Evolutionary conservation across 1,140 invertebrate genomes (phyloP).

Genomic region (Lepidurus apus): DNA sequence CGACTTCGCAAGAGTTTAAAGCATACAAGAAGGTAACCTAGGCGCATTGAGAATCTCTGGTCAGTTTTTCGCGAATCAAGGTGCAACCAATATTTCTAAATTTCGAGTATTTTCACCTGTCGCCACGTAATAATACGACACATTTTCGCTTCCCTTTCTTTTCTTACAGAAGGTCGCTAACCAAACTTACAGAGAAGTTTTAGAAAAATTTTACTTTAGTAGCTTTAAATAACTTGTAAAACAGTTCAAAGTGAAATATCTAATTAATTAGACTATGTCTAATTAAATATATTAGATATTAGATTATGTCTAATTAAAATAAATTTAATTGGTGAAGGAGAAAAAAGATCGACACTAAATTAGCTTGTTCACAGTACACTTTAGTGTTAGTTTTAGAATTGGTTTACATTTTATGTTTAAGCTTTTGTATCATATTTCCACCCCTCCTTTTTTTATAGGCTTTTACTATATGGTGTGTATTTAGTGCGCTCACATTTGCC

Average conservation of each 20-base stretch:
- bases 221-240: too few species aligned
- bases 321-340: too few species aligned
- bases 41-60: slow-evolving; percentile 25
- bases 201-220: background rate
- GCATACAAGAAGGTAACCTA: slow-evolving; percentile 28
- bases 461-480: slow-evolving; percentile 6
- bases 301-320: too few species aligned
- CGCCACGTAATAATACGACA: too few species aligned
- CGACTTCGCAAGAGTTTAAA: slow-evolving; percentile 30
- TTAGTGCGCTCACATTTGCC: background rate
- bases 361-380: too few species aligned
- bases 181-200: background rate
- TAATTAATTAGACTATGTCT: too few species aligned
- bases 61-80: slow-evolving; percentile 28
- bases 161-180: background rate
- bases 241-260: too few species aligned
- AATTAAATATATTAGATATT: too few species aligned
- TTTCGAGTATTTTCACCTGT: background rate
- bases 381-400: too few species aligned
- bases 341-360: too few species aligned
- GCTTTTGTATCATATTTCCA: background rate
- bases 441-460: slow-evolving; percentile 17
- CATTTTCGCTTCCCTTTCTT: background rate
- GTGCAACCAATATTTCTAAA: background rate
- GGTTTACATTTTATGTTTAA: background rate